Base-by-base conservation (phyloP, 2,113 vertebrate genomes). In the Pogonocichla stellata region DNA sequence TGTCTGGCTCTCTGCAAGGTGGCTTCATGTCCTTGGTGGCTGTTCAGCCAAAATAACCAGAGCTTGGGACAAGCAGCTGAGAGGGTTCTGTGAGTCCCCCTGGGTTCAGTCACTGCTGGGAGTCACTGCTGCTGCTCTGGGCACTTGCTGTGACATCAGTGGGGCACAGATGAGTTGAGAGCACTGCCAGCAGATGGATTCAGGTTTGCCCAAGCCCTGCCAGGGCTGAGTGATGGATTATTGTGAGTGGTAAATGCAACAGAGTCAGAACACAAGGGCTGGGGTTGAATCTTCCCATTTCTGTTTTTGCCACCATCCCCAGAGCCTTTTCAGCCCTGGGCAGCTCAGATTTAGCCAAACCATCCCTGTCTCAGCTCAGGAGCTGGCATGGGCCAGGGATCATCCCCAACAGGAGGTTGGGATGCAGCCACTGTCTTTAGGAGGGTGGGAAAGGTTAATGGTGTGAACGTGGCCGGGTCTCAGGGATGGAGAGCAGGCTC, bases 271-370 rank as follows among this genome's bases (percentile, higher is more conserved):
- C 40, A 36, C 8, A 7, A 69, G 22, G 48, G 38, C 16, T 66
- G 33, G 23, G 54, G 9, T 54, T 84, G 22, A 45, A 5, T 42
- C 47, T 66, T 61, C 51, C 28, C 28, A 2, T 42, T 66, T 19
- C 42, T 0, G 0, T 5, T 80, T 18, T 20, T 2, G 4, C 6
- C 24, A 18, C 57, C 61, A 16, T 51, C 16, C 34, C 28, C 47
- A 17, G 45, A 0, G 0, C 14, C 3, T 2, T 85, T 72, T 29
- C 34, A 92, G 47, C 43, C 36, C 24, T 64, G 43, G 12, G 8
- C 38, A 45, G 0, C 4, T 36, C 51, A 57, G 50, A 19, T 10
- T 53, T 57, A 60, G 28, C 31, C 29, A 69, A 48, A 84, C 13
- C 42, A 40, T 33, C 40, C 42, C 60, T 57, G 53, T 34, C 34